Base-by-base conservation (phyloP, 2,113 vertebrate species). In the Ameiurus melas region DNA sequence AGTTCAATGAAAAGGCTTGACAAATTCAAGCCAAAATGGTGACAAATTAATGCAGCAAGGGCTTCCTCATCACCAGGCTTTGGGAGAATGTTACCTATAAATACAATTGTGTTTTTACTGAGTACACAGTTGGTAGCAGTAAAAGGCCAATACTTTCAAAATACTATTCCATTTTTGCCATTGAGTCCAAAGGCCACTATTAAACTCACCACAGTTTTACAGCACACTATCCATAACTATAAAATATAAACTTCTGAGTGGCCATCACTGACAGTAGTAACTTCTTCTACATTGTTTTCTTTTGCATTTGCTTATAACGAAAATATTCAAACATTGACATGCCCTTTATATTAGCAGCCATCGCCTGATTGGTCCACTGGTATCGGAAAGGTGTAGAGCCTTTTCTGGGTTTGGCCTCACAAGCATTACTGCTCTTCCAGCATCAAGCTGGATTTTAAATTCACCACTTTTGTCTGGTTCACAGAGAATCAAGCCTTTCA, bases 401-500 rank as follows among this genome's bases (percentile, higher is more conserved):
- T 25, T 47, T 64, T 80, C 33, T 71, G 33, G 60, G 5, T 22
- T 70, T 87, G 86, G 60, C 53, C 79, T 68, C 0, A 33, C 27
- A 58, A 79, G 53, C 25, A 55, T 64, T 58, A 53, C 4, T 57
- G 64, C 64, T 83, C 51, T 83, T n/a, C 6, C 51, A 91, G 92
- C 92, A 92, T 94, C 91, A 91, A 83, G 71, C 43, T 51, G 36
- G 79, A 79, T 89, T 90, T 84, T 88, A 86, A 91, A 91, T 91
- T 79, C 86, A 86, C 79, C 90, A 91, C 92, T 90, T 93, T 86
- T 91, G 90, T 89, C 57, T 82, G 20, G 22, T 47, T 68, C 83
- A 14, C 33, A 89, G 88, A 85, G 91, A 93, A 94, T 92, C 90
- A 87, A 89, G 90, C 91, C 89, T 91, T 86, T 91, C 90, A 85